Percentiles rank a stretch among this genome's conserved stretches.
These are phyloP conservation scores for Anomalospiza imberbis DNA, from an alignment of 2,797 vertebrate species.

Conservation along the genomic window DNA sequence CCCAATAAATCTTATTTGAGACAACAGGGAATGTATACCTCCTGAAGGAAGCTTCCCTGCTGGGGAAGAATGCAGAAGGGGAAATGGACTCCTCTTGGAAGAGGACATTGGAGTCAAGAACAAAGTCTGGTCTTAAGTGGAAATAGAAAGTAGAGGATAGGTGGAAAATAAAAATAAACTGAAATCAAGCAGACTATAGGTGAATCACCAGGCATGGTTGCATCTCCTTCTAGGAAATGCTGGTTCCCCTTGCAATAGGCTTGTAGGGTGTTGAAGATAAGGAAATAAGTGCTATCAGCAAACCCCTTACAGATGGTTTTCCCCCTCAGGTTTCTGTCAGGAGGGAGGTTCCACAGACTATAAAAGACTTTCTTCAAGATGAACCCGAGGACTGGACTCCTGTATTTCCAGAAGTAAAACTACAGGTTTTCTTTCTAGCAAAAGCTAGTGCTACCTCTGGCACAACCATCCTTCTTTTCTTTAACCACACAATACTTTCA, in stretches of 20 bases:
- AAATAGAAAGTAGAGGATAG: neutral
- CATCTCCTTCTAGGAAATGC: neutral
- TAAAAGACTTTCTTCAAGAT: neutral
- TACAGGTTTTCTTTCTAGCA: neutral
- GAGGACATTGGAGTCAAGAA: neutral
- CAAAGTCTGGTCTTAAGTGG: neutral
- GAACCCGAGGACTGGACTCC: constrained; percentile 33
- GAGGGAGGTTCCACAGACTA: constrained; percentile 25
- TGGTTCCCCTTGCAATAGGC: neutral
- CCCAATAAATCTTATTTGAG: neutral
- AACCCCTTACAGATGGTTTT: neutral
- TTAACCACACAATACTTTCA: neutral
- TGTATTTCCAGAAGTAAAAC: constrained; percentile 37
- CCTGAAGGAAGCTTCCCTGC: neutral
- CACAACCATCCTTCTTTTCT: neutral
- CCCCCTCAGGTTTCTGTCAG: constrained; percentile 40
- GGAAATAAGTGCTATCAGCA: neutral
- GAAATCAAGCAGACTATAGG: neutral
- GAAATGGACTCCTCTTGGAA: neutral
- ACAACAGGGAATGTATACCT: neutral
- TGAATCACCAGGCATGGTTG: neutral
- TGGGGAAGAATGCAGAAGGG: neutral
- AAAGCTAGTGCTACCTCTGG: neutral
- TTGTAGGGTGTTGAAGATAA: neutral
- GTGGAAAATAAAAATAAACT: neutral